A percentile compares a stretch with the other conserved stretches of the same genome.
Evolutionary conservation across 2,797 vertebrate species (phyloP).

Genomic region (Pristis pectinata): DNA sequence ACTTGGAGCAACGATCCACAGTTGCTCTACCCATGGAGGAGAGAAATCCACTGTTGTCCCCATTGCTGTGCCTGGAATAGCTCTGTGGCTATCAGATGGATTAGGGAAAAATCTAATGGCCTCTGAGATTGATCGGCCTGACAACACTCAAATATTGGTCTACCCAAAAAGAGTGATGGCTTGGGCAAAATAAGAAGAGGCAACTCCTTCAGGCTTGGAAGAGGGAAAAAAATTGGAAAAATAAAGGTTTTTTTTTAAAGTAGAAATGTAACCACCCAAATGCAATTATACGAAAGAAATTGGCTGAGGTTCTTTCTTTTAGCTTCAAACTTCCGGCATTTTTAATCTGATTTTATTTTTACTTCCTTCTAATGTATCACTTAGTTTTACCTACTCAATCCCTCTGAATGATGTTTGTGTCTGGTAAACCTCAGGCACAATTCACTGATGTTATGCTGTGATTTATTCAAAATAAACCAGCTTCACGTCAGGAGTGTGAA

Average conservation of each 20-base stretch:
- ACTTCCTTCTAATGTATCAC: not conserved
- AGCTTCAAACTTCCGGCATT: not conserved
- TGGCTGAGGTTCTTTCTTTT: not conserved
- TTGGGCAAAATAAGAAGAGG: not conserved
- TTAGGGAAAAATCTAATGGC: no score
- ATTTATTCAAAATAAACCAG: not conserved
- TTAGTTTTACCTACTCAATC: not conserved
- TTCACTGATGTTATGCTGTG: not conserved
- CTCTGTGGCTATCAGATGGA: no score
- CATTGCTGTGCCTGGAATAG: not conserved
- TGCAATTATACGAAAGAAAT: not conserved
- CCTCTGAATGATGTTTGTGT: not conserved
- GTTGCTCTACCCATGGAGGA: not conserved
- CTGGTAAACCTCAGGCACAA: not conserved
- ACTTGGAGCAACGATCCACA: not conserved
- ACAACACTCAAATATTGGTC: not conserved
- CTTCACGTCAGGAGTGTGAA: not conserved
- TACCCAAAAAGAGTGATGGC: not conserved
- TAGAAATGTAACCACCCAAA: not conserved
- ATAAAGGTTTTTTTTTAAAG: not conserved
- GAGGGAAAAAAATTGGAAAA: not conserved
- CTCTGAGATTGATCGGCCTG: not conserved
- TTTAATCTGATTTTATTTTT: not conserved
- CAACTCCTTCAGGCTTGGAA: not conserved
- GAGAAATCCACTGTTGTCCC: not conserved